phyloP scores from a whole-genome alignment of 92 coral and sea anemone species.

The Porites divaricata region DNA sequence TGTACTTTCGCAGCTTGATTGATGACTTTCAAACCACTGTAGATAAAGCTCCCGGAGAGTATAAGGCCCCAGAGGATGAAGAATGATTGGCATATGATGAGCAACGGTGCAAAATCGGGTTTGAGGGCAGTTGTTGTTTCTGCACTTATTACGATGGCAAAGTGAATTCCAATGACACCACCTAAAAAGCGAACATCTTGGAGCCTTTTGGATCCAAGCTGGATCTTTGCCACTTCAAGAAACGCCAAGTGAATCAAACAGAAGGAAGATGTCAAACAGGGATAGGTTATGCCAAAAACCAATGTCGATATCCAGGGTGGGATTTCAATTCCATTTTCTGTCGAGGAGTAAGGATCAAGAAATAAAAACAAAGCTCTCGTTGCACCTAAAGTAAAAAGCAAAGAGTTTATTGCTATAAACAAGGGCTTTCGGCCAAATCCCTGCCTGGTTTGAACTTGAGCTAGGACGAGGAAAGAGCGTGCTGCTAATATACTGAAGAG shows the following conservation, averaged over 20 bases:
- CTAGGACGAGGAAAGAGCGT: slow-evolving; percentile 61
- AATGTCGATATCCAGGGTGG: slow-evolving; percentile 37
- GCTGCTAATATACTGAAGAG: slow-evolving; percentile 62
- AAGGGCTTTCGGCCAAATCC: slow-evolving; percentile 60
- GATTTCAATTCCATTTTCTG: slow-evolving; percentile 50
- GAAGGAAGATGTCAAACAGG: slow-evolving; percentile 77
- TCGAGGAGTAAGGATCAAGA: slow-evolving; percentile 72
- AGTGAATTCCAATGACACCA: slow-evolving; percentile 51
- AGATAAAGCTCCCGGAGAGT: slow-evolving; percentile 67
- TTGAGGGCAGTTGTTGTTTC: slow-evolving; percentile 52
- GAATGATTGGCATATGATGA: slow-evolving; percentile 67
- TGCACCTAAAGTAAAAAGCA: slow-evolving; percentile 60
- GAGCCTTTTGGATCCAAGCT: slow-evolving; percentile 33
- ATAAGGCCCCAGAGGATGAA: slow-evolving; percentile 74
- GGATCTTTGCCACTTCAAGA: slow-evolving; percentile 71
- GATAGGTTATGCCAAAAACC: slow-evolving; percentile 76
- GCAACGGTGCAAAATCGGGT: slow-evolving; percentile 34
- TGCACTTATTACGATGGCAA: slow-evolving; percentile 49
- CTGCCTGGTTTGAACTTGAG: slow-evolving; percentile 20
- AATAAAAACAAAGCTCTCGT: slow-evolving; percentile 67
- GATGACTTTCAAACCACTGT: slow-evolving; percentile 80
- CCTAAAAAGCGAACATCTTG: slow-evolving; percentile 56
- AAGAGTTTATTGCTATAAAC: slow-evolving; percentile 50
- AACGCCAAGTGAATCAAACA: slow-evolving; percentile 68
- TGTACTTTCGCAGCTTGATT: slow-evolving; percentile 1